These are phyloP conservation scores for Caenorhabditis becei DNA, from an alignment of 2,888 invertebrate genomes.

Conservation along the genomic window DNA sequence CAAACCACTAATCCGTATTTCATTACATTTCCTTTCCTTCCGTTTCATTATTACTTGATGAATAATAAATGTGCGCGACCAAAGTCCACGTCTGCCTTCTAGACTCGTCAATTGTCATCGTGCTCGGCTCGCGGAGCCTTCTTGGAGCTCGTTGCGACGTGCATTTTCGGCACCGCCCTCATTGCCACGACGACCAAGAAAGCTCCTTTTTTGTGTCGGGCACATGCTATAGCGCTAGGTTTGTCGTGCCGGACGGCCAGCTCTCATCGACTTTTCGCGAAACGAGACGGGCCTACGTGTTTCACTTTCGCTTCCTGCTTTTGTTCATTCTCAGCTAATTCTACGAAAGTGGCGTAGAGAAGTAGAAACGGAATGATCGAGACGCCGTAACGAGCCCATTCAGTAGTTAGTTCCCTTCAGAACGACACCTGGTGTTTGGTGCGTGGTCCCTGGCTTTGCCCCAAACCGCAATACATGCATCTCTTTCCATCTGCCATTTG, in stretches of 20 bases:
- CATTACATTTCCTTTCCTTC: conserved; percentile 8
- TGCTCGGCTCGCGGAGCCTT: not conserved
- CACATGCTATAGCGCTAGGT: conserved; percentile 19
- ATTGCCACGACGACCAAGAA: conserved; percentile 35
- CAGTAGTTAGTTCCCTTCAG: not conserved
- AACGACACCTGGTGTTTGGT: conserved; percentile 21
- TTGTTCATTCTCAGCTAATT: not conserved
- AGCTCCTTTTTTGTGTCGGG: not conserved
- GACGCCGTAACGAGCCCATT: conserved; percentile 10
- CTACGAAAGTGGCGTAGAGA: not conserved
- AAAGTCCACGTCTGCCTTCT: conserved; percentile 1
- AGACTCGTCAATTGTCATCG: conserved; percentile 36
- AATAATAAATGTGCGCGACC: conserved; percentile 41
- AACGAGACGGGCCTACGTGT: not conserved
- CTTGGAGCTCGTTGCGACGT: not conserved
- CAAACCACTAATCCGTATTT: conserved; percentile 9
- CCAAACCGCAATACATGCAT: not conserved
- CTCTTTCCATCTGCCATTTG: not conserved
- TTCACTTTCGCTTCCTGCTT: conserved; percentile 11
- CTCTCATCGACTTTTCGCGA: conserved; percentile 14
- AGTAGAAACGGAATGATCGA: not conserved
- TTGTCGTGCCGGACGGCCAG: not conserved
- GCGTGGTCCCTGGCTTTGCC: not conserved
- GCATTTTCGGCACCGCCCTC: not conserved
- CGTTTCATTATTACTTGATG: conserved; percentile 29